Base-by-base conservation (phyloP, 2,888 invertebrate genomes). In the Anarsia innoxiella region DNA sequence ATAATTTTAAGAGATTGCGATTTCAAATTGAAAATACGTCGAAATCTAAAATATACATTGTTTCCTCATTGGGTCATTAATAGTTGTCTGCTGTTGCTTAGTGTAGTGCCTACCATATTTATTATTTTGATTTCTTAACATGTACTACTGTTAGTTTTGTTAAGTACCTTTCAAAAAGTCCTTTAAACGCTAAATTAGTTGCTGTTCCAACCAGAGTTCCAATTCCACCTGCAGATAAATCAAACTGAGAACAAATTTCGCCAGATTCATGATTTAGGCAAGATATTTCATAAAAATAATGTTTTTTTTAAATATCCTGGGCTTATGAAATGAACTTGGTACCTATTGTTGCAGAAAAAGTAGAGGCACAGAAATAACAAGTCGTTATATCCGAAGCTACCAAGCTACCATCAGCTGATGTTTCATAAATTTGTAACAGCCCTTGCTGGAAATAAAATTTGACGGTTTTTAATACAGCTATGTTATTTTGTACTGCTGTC, bases 171-270 rank as follows among this genome's bases (percentile, higher is more conserved):
- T 26, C 25, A 13, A 39, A 30, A 2, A 42, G 83, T 47, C 90
- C 91, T 70, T 91, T 91, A 52, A 93, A 90, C 3, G 92, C 92
- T 40, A 94, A 80, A 77, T 94, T 94, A 3, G 93, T 93, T 12
- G 88, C 91, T 12, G 89, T 89, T 3, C 92, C 92, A 31, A 91
- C 91, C 37, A 92, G 71, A 11, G 91, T 91, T 2, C 93, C 94
- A 46, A 91, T 89, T 2, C 91, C 91, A 43, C 88, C 94, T 62
- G 48, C 14, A 54, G 54, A 42, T 40, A 38, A 36, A 13, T 33
- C 5, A 31, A 12, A 6, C 19, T 19, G 19, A 19, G 6, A 19
- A 3, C n/a, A n/a, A n/a, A n/a, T n/a, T n/a, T n/a, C n/a, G n/a
- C n/a, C n/a, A n/a, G n/a, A n/a, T n/a, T n/a, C n/a, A n/a, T n/a